Conservation (phyloP, 2,888 invertebrate species). For the Drosophila nigritarsus region DNA sequence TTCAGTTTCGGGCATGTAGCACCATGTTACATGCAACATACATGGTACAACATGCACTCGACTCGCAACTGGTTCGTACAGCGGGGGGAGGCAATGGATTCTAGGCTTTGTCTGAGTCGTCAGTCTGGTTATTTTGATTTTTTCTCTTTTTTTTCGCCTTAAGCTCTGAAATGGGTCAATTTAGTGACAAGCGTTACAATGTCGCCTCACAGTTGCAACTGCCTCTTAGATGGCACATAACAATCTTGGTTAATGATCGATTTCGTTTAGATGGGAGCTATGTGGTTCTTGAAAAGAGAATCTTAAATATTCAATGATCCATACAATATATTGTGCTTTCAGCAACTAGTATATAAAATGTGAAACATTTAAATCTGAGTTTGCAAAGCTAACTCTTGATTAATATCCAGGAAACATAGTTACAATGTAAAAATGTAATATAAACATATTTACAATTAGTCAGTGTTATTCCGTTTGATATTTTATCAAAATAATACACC, state of each 20-base stretch:
- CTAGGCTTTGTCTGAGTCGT: constrained; percentile 64
- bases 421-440: not conserved
- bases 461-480: constrained; percentile 25
- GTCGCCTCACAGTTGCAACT: constrained; percentile 56
- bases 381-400: not conserved
- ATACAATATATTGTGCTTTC: not conserved
- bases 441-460: not conserved
- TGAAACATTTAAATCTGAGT: constrained; percentile 8
- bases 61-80: constrained; percentile 62
- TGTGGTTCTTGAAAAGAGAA: not conserved
- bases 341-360: not conserved
- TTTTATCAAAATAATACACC: constrained; percentile 38
- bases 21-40: constrained; percentile 39
- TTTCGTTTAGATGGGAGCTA: constrained; percentile 25
- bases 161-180: constrained; percentile 77
- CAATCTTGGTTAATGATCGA: constrained; percentile 26
- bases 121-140: constrained; percentile 67
- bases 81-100: constrained; percentile 16
- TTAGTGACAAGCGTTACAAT: constrained; percentile 72
- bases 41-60: constrained; percentile 65
- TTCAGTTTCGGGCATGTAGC: constrained; percentile 55
- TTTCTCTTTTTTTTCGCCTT: constrained; percentile 51
- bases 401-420: constrained; percentile 14
- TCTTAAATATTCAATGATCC: constrained; percentile 2
- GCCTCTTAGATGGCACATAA: constrained; percentile 50